Evolutionary conservation across 1,140 invertebrate genomes (phyloP), one percentile per base, ranked within the genome.

Genomic region (Lucilia sericata): DNA sequence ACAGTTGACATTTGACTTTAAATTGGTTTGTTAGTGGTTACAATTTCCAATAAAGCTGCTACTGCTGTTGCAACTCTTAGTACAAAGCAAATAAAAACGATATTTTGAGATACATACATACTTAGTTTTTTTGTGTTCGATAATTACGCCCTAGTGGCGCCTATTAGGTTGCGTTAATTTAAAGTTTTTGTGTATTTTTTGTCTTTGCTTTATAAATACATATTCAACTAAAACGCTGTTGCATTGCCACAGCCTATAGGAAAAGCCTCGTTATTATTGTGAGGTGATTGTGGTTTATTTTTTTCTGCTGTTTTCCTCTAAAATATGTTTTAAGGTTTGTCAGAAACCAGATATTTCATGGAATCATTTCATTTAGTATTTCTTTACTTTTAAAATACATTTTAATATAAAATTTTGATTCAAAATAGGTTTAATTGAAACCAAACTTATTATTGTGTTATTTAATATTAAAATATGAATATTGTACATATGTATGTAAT

Each of bases 81-180:
- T 80, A 12, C 76, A 17, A 80, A 78, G 74, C 76, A 14, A 25
- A 21, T 80, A 47, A 10, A 49, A 49, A 80, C 76, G 76, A 80
- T 80, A 80, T 80, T 49, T 80, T 49, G 12, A 42, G 34, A 42
- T 60, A 60, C 2, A n/a, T 60, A 60, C 30, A 78, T 78, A n/a
- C n/a, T n/a, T n/a, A 80, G 76, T 80, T 51, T 25, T 19, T 51
- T 80, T 70, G 65, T n/a, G 74, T 49, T 13, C n/a, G 76, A 42
- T 80, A 80, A 80, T 80, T 80, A 80, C 76, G 76, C 76, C 76
- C 76, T 80, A 80, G 42, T 80, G 76, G 76, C 76, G 76, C 76
- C 76, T 49, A 80, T 80, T 80, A 49, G n/a, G 42, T n/a, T 80
- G 76, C 76, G 42, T 21, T 80, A 80, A 49, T 49, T 51, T 49